phyloP scores from a whole-genome alignment of 2,113 vertebrate genomes.

The Dasyurus viverrinus region DNA sequence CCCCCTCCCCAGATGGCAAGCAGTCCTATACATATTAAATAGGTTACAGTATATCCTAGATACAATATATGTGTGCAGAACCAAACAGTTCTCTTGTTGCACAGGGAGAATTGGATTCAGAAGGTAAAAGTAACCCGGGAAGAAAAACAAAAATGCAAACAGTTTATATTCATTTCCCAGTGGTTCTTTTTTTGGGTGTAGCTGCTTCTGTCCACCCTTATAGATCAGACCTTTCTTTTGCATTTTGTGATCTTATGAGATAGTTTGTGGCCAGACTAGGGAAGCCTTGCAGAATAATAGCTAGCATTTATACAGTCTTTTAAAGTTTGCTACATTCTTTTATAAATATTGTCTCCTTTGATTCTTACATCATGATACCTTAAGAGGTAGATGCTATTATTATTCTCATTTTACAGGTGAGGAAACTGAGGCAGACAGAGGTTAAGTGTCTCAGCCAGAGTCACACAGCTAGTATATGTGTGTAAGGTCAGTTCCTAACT shows the following conservation, averaged over 20 bases:
- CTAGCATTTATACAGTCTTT: not conserved
- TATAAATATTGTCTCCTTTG: not conserved
- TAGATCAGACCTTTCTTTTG: not conserved
- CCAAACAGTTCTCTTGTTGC: too few species aligned
- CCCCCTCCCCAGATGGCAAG: too few species aligned
- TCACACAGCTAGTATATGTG: not conserved
- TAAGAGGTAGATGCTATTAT: not conserved
- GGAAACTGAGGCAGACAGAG: not conserved
- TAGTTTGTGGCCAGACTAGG: not conserved
- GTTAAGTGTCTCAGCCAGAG: not conserved
- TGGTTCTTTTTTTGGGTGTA: too few species aligned
- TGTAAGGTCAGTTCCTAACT: not conserved
- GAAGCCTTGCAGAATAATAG: not conserved
- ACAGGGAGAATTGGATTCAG: too few species aligned
- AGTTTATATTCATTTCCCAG: too few species aligned
- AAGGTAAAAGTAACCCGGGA: too few species aligned
- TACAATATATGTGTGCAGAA: too few species aligned
- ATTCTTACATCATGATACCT: not conserved
- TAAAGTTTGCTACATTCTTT: not conserved
- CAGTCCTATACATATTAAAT: too few species aligned
- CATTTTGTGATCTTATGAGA: too few species aligned
- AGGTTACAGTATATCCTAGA: too few species aligned
- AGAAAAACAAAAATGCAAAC: too few species aligned
- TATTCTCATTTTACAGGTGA: not conserved
- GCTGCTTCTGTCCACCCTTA: too few species aligned